Evolutionary conservation across 53 echinoderm and acorn worm species (phyloP).

Genomic region (Zoroaster sp.): DNA sequence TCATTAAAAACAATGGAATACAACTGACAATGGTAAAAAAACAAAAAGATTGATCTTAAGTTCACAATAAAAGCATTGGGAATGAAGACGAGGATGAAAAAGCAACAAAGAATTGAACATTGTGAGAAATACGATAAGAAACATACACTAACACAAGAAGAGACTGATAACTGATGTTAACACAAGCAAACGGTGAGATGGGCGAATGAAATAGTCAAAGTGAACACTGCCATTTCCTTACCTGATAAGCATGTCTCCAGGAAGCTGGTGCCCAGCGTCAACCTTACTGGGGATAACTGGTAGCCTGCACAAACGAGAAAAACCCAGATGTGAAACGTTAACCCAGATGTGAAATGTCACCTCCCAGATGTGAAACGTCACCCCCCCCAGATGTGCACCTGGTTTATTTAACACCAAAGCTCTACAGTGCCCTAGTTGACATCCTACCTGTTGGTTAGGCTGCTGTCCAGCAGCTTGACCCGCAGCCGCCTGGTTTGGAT

Average conservation of each 20-base stretch:
- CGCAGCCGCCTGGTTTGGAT: slow-evolving; percentile 17
- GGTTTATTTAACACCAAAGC: too few relatives aligned
- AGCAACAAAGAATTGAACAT: too few relatives aligned
- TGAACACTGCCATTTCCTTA: background rate
- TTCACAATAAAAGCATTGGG: background rate
- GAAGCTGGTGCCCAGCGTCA: background rate
- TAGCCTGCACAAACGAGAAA: background rate
- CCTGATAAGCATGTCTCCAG: background rate
- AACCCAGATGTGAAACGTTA: too few relatives aligned
- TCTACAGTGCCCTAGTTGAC: too few relatives aligned
- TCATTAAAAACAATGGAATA: too few relatives aligned
- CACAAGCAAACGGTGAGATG: background rate
- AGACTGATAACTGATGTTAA: background rate
- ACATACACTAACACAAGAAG: background rate
- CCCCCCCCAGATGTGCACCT: too few relatives aligned
- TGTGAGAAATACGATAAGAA: background rate
- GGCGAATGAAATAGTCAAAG: too few relatives aligned
- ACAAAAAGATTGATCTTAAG: background rate
- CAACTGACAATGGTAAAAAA: background rate
- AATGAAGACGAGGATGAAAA: background rate
- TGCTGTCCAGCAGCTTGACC: slow-evolving; percentile 37
- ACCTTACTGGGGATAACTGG: slow-evolving; percentile 31
- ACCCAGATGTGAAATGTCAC: too few relatives aligned
- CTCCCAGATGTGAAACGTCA: too few relatives aligned
- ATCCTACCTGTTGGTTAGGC: slow-evolving; percentile 31